Evolutionary conservation across 2,113 vertebrate species (phyloP).

Genomic region (Bagarius yarrelli): DNA sequence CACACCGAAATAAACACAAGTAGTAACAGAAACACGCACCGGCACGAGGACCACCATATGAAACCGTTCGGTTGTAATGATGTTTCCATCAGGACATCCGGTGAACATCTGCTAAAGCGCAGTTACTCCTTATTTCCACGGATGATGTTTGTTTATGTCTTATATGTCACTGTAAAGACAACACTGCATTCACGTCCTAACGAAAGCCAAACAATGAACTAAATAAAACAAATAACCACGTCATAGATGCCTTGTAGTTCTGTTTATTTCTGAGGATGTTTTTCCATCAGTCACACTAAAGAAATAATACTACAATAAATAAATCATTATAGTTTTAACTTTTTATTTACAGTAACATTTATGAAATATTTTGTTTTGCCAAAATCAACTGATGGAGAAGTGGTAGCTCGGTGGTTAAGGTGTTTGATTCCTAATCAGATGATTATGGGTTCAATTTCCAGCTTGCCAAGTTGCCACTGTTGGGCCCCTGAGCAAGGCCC

Average conservation of each 20-base stretch:
- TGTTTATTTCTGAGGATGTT: no score
- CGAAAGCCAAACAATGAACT: constrained; percentile 1
- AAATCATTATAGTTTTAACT: background rate
- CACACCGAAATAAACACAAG: background rate
- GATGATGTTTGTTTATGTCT: background rate
- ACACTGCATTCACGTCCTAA: constrained; percentile 2
- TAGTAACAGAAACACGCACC: background rate
- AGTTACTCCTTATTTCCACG: no score
- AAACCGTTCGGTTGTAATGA: background rate
- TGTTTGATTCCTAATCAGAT: no score
- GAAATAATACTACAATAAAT: no score
- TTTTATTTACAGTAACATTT: background rate
- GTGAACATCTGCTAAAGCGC: background rate
- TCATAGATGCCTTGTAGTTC: no score
- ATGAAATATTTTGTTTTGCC: background rate
- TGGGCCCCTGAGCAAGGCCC: no score
- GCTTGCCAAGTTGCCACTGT: no score
- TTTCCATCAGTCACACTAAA: no score
- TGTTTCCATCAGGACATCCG: background rate
- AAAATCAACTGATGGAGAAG: no score
- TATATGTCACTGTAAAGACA: background rate
- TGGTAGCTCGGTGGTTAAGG: no score
- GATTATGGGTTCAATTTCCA: no score
- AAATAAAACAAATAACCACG: background rate
- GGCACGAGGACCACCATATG: no score